Conservation (phyloP, 1,140 invertebrate species). For the Drosophila triauraria region DNA sequence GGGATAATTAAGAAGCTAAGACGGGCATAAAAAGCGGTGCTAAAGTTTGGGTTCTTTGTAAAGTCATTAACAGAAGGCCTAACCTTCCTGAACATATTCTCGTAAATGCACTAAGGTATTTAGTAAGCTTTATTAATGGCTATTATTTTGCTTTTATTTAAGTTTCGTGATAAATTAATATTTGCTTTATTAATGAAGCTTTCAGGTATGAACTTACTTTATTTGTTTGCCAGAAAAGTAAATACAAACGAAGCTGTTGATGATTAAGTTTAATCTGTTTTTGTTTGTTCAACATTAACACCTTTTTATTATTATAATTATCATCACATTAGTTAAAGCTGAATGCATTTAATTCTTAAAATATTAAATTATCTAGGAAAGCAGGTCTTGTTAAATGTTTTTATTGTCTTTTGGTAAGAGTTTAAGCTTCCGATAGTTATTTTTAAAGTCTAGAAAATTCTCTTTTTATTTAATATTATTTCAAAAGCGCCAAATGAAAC, state of each 20-base stretch:
- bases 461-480: too few relatives aligned
- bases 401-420: neutral
- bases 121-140: neutral
- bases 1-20: neutral
- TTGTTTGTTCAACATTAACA: slow-evolving; percentile 17
- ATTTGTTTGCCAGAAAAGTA: slow-evolving; percentile 7
- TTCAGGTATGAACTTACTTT: neutral
- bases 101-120: neutral
- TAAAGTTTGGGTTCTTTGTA: neutral
- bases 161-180: slow-evolving; percentile 5
- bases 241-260: neutral
- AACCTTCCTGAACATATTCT: too few relatives aligned
- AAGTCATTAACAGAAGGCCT: neutral
- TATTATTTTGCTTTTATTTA: neutral
- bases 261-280: slow-evolving; percentile 11
- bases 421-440: neutral
- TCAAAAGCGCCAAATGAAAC: too few relatives aligned
- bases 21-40: neutral
- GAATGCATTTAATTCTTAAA: too few relatives aligned
- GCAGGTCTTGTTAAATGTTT: neutral
- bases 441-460: neutral
- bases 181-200: slow-evolving; percentile 5
- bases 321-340: neutral
- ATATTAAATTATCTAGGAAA: too few relatives aligned
- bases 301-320: slow-evolving; percentile 1